Evolutionary conservation across 2,113 vertebrate species (phyloP).

Genomic region (Terrapene triunguis): DNA sequence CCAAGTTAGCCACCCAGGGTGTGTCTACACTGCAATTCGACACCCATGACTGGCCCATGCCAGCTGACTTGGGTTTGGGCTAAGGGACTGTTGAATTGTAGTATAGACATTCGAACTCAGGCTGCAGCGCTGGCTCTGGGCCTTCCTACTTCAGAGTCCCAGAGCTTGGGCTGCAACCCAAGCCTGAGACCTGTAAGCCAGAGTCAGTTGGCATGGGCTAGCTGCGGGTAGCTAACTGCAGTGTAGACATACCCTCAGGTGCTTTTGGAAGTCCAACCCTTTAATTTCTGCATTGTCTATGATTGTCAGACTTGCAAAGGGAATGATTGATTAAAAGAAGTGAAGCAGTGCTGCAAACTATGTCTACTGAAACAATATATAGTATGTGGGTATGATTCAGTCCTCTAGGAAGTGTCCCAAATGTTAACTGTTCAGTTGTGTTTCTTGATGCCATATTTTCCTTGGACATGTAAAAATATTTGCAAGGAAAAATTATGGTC

Average conservation of each 20-base stretch:
- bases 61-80: background rate
- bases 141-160: background rate
- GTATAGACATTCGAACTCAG: background rate
- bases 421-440: background rate
- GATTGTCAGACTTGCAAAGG: background rate
- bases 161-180: background rate
- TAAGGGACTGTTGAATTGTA: background rate
- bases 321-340: background rate
- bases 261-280: background rate
- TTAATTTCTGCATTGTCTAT: background rate
- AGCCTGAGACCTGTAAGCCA: too few relatives aligned
- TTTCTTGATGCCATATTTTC: background rate
- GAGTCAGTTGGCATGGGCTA: background rate
- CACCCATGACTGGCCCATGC: background rate
- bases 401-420: background rate
- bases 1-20: background rate
- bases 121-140: background rate
- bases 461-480: background rate
- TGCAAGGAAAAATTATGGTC: background rate
- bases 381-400: background rate
- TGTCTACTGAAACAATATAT: background rate
- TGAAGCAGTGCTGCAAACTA: background rate
- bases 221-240: background rate
- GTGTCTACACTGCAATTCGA: background rate
- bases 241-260: background rate